Percentiles rank a stretch among this genome's conserved stretches.
phyloP scores from a whole-genome alignment of 1,140 invertebrate species.

The Nasonia longicornis region DNA sequence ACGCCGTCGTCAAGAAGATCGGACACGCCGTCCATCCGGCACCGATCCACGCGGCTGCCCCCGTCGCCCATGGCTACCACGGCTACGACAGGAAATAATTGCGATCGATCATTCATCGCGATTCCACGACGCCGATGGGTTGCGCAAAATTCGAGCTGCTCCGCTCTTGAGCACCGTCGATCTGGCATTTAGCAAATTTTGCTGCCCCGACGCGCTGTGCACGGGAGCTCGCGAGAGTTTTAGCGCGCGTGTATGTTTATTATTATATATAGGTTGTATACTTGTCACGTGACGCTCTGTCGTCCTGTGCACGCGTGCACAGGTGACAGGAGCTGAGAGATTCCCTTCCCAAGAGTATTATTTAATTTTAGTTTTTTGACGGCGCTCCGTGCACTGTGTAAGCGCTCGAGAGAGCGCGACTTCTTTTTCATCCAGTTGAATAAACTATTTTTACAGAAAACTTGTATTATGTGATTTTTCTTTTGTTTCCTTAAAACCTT shows the following conservation, averaged over 20 bases:
- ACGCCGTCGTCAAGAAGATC: conserved; percentile 66
- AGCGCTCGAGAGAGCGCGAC: neutral
- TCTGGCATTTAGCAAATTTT: too few relatives aligned
- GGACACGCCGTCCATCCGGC: conserved; percentile 62
- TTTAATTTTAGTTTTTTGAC: conserved; percentile 13
- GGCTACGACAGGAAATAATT: conserved; percentile 37
- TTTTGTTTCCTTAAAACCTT: neutral
- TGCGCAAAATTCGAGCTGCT: neutral
- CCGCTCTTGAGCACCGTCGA: neutral
- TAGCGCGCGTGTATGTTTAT: neutral
- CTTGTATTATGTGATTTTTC: neutral
- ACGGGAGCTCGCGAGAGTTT: neutral
- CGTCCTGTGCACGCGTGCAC: neutral
- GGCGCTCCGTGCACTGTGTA: neutral
- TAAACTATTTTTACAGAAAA: conserved; percentile 45
- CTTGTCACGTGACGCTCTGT: neutral
- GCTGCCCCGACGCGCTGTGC: too few relatives aligned
- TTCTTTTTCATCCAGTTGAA: conserved; percentile 34
- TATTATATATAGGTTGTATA: neutral
- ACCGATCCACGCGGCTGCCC: conserved; percentile 52
- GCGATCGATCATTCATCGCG: neutral
- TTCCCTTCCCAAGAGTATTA: conserved; percentile 21
- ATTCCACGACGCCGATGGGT: neutral
- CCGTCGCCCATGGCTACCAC: conserved; percentile 46
- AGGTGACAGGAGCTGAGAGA: neutral